Evolutionary conservation across 2,797 vertebrate genomes (phyloP), one percentile per base, ranked within the genome.

Genomic region (Mustela erminea): DNA sequence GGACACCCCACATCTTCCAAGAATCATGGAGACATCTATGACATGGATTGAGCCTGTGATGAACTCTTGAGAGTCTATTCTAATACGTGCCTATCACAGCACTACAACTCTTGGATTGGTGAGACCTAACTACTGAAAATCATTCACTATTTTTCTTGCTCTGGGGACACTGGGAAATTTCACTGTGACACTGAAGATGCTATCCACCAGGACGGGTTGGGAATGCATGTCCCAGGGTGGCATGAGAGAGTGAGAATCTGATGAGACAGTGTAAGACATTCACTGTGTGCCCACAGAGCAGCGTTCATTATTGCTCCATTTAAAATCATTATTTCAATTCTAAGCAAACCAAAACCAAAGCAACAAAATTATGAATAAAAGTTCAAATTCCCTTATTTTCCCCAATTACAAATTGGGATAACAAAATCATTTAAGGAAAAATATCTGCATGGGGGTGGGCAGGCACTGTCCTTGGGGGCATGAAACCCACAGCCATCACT

Each of bases 261-360:
- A 27, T 8, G n/a, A 32, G 52, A 23, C 4, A 0, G 0, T 1
- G 3, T 10, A 3, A 18, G 10, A 3, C 2, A 1, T 41, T 35
- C 27, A 17, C 13, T 35, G 0, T 5, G 21, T 9, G 38, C 12
- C 85, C n/a, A 3, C 58, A 27, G 11, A 29, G 35, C 35, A 8
- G 0, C 2, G 2, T 4, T 23, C 23, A 1, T 41, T 1, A 18
- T 8, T 32, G 0, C 4, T 0, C 20, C 35, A 1, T 46, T 27
- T 17, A 25, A 25, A 43, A 6, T 49, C 29, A 29, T 20, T 49
- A 11, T 23, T 87, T 38, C 56, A 68, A 64, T 15, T 10, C 54
- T 8, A 32, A 62, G 23, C 32, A 52, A 66, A 62, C 52, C 7
- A 56, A 93, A 35, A 29, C 8, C 15, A 74, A n/a, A 70, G 27